Conservation (phyloP, 30 jellyfish, hydroid and myxozoan genomes). For the Aurelia aurita region DNA sequence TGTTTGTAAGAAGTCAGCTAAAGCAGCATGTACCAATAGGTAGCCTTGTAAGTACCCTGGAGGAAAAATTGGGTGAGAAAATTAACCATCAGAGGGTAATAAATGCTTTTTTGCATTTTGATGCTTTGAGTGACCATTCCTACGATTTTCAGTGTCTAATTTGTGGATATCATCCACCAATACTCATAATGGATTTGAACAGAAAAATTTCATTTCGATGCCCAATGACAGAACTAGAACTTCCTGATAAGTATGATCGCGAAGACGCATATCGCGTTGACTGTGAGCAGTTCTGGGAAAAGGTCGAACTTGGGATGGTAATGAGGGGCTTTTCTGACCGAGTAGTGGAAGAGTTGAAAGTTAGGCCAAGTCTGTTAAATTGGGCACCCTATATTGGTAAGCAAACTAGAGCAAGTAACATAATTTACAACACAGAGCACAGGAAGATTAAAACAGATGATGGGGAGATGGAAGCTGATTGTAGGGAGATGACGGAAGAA, state of each 20-base stretch:
- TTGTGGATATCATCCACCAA: slow-evolving; percentile 44
- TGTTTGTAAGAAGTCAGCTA: slow-evolving; percentile 1
- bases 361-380: slow-evolving; percentile 26
- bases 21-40: slow-evolving; percentile 33
- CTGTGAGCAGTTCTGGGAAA: slow-evolving; percentile 50
- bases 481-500: slow-evolving; percentile 52
- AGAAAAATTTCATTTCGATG: slow-evolving; percentile 42
- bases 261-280: slow-evolving; percentile 9
- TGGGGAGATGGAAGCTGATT: slow-evolving; percentile 32
- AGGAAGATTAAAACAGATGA: slow-evolving; percentile 6
- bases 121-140: background rate
- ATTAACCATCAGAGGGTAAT: slow-evolving; percentile 14
- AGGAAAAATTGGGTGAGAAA: background rate
- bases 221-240: background rate
- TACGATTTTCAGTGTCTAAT: slow-evolving; percentile 25
- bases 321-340: slow-evolving; percentile 22
- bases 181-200: slow-evolving; percentile 50
- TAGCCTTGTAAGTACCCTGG: background rate
- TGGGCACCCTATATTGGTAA: slow-evolving; percentile 75
- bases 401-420: slow-evolving; percentile 10
- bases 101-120: slow-evolving; percentile 45
- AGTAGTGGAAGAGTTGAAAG: background rate
- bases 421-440: slow-evolving; percentile 51
- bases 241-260: background rate
- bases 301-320: slow-evolving; percentile 18